Evolutionary conservation across 1,140 invertebrate species (phyloP).

Genomic region (Neelides sp.): DNA sequence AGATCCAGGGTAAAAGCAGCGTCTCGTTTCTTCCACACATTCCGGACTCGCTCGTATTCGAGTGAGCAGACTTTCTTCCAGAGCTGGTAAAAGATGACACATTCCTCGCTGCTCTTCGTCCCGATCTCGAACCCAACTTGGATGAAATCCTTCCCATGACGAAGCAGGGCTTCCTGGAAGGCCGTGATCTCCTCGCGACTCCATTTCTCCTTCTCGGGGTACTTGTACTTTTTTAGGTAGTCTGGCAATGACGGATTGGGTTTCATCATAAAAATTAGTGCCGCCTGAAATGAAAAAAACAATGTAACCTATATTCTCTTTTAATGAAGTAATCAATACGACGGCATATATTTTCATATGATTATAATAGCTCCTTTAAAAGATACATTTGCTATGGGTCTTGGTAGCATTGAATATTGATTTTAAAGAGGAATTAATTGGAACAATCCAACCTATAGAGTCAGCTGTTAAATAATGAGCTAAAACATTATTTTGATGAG

Average conservation of each 20-base stretch:
- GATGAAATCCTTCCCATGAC: slow-evolving; percentile 87
- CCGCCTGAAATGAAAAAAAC: slow-evolving; percentile 45
- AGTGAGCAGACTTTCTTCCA: slow-evolving; percentile 94
- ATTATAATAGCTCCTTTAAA: no score
- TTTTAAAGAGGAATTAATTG: no score
- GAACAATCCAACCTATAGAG: no score
- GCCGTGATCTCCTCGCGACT: slow-evolving; percentile 65
- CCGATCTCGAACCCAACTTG: slow-evolving; percentile 69
- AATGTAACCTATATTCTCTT: no score
- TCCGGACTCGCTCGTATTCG: slow-evolving; percentile 55
- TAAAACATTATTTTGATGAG: no score
- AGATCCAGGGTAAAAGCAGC: slow-evolving; percentile 18
- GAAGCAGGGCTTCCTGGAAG: slow-evolving; percentile 75
- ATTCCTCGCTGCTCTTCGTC: slow-evolving; percentile 76
- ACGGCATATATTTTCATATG: no score
- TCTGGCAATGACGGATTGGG: slow-evolving; percentile 55
- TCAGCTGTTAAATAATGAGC: no score
- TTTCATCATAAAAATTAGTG: slow-evolving; percentile 70
- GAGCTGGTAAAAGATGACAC: slow-evolving; percentile 94
- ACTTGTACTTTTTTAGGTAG: slow-evolving; percentile 55
- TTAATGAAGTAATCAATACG: no score
- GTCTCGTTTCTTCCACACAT: slow-evolving; percentile 35
- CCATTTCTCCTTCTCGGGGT: slow-evolving; percentile 67
- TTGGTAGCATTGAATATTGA: no score
- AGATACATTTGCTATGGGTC: no score